Base-by-base conservation (phyloP, 2,113 vertebrate species). In the Poecile atricapillus region DNA sequence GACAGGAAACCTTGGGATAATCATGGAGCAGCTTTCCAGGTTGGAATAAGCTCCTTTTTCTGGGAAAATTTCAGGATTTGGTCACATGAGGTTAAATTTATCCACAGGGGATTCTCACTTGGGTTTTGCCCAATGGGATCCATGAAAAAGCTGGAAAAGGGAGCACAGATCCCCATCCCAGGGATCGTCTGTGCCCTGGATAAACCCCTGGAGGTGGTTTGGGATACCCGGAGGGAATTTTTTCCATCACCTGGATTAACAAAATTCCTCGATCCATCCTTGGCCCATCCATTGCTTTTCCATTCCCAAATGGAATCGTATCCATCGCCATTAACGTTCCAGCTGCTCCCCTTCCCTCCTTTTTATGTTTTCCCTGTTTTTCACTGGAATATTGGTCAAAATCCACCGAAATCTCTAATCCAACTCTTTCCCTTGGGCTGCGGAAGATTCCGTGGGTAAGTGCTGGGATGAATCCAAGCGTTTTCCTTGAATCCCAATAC, bases 381-480 rank as follows among this genome's bases (percentile, higher is more conserved):
- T 69, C 17, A 0, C n/a, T 15, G 71, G 77, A 70, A 59, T 60
- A 10, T 41, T 1, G 1, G 8, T 81, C 56, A 25, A 76, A 85
- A 83, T 62, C 75, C 79, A 30, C 35, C 41, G 9, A 88, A 74
- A 30, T 28, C 44, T 71, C 94, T 97, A 83, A 94, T 55, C 87
- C 49, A 10, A 6, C 28, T 90, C 43, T 95, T 94, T 97, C 60
- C 93, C 79, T 82, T 75, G 46, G 83, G 95, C 97, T 92, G 93
- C 95, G 89, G 97, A 96, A 28, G 97, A 93, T 92, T 37, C 93
- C 20, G 0, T 96, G 95, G 96, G 96, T 97, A 91, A 97, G 95
- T 94, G 33, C 16, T 19, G 60, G 62, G 44, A 52, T 77, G 27
- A 37, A 37, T 52, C 49, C 52, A 33, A 86, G 31, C 2, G 9